These are phyloP conservation scores for Melieria omissa DNA, from an alignment of 2,888 invertebrate genomes.

Conservation along the genomic window DNA sequence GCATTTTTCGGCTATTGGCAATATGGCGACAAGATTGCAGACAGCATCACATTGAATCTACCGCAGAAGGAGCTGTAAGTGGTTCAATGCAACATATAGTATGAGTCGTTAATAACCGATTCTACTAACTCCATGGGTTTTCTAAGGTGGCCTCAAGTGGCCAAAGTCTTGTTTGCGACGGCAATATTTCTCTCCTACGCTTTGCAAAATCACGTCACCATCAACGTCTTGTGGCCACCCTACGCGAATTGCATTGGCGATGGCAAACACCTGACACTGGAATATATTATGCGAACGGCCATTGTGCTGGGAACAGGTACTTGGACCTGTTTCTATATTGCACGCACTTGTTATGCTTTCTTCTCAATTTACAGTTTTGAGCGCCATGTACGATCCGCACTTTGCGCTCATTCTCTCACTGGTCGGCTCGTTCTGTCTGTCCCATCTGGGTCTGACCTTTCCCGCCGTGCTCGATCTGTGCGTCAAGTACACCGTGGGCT, in stretches of 20 bases:
- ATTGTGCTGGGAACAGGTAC: slow-evolving; percentile 75
- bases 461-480: slow-evolving; percentile 88
- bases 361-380: slow-evolving; percentile 45
- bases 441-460: slow-evolving; percentile 88
- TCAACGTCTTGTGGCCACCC: slow-evolving; percentile 86
- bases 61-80: slow-evolving; percentile 79
- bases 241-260: slow-evolving; percentile 48
- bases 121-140: not conserved
- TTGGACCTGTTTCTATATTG: slow-evolving; percentile 50
- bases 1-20: slow-evolving; percentile 93
- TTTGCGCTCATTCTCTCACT: slow-evolving; percentile 89
- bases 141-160: slow-evolving; percentile 77
- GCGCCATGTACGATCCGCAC: slow-evolving; percentile 83
- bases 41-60: slow-evolving; percentile 89
- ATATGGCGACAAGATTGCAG: slow-evolving; percentile 78
- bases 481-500: slow-evolving; percentile 71
- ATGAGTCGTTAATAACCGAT: not conserved
- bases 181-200: slow-evolving; percentile 93
- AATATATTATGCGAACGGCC: slow-evolving; percentile 77
- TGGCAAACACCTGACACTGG: slow-evolving; percentile 56
- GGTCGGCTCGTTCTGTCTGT: slow-evolving; percentile 90
- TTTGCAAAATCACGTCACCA: slow-evolving; percentile 94
- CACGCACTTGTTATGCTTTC: not conserved
- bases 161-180: slow-evolving; percentile 80
- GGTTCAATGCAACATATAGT: not conserved